A percentile compares a stretch with the other conserved stretches of the same genome.
phyloP scores from a whole-genome alignment of 2,888 invertebrate species.

The Thalpophila matura region DNA sequence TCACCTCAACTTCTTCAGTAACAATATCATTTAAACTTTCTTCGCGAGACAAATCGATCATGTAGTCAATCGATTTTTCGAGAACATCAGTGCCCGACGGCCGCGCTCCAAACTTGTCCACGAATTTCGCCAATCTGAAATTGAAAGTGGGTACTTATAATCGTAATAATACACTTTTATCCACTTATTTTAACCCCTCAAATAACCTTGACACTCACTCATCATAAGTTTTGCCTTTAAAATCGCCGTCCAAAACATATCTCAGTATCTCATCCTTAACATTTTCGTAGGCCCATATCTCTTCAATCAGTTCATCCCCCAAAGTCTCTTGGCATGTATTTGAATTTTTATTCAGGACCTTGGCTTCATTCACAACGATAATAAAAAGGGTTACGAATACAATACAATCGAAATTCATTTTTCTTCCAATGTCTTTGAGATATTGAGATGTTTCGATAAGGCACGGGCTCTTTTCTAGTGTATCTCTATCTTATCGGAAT shows the following conservation, averaged over 20 bases:
- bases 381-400: conserved; percentile 70
- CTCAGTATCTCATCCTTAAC: conserved; percentile 88
- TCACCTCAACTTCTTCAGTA: conserved; percentile 92
- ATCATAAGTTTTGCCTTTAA: conserved; percentile 90
- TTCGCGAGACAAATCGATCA: conserved; percentile 82
- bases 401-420: conserved; percentile 72
- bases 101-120: conserved; percentile 92
- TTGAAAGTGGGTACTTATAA: conserved; percentile 9
- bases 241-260: conserved; percentile 87
- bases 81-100: conserved; percentile 91
- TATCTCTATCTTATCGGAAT: conserved; percentile 67
- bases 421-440: conserved; percentile 58
- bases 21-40: conserved; percentile 91
- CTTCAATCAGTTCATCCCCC: conserved; percentile 85
- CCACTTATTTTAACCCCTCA: no score
- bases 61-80: conserved; percentile 93
- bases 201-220: conserved; percentile 82
- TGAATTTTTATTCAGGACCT: conserved; percentile 69
- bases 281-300: conserved; percentile 91
- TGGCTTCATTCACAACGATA: conserved; percentile 71
- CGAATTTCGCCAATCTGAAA: conserved; percentile 83
- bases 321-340: conserved; percentile 80
- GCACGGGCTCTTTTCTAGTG: conserved; percentile 66
- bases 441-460: conserved; percentile 68
- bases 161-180: neutral